Evolutionary conservation across 1,140 invertebrate species (phyloP).

Genomic region (Macrosteles quadrilineatus): DNA sequence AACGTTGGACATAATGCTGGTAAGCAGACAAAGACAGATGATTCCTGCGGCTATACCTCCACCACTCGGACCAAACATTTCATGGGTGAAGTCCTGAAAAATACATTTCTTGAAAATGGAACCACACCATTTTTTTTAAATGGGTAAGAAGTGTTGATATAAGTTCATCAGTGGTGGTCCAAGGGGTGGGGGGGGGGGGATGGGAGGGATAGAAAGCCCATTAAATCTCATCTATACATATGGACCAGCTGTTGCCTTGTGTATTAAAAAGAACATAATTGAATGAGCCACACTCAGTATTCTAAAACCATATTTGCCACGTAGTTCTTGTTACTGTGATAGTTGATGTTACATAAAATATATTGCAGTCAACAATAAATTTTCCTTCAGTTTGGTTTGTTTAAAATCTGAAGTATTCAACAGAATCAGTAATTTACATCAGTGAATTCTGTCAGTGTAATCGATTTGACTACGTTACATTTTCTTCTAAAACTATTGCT

Average conservation of each 20-base stretch:
- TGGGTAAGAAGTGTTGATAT: background rate
- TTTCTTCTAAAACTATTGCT: too few relatives aligned
- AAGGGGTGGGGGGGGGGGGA: background rate
- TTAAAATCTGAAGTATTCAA: too few relatives aligned
- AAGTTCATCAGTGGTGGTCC: background rate
- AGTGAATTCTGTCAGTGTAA: too few relatives aligned
- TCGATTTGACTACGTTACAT: too few relatives aligned
- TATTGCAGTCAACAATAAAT: too few relatives aligned
- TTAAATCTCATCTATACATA: too few relatives aligned
- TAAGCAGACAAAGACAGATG: background rate
- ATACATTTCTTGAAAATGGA: background rate
- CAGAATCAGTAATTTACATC: too few relatives aligned
- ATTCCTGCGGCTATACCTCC: background rate
- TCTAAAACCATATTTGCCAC: too few relatives aligned
- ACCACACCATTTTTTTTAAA: background rate
- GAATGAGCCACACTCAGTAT: background rate
- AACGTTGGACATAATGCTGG: background rate
- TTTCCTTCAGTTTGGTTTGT: too few relatives aligned
- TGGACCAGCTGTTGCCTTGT: background rate
- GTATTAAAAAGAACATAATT: background rate
- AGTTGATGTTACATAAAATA: too few relatives aligned
- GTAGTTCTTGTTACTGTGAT: too few relatives aligned
- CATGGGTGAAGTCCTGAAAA: background rate
- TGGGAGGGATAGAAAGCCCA: too few relatives aligned
- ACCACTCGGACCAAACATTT: background rate